Evolutionary conservation across 2,888 invertebrate species (phyloP), one percentile per base, ranked within the genome.

Genomic region (Rutpela maculata): DNA sequence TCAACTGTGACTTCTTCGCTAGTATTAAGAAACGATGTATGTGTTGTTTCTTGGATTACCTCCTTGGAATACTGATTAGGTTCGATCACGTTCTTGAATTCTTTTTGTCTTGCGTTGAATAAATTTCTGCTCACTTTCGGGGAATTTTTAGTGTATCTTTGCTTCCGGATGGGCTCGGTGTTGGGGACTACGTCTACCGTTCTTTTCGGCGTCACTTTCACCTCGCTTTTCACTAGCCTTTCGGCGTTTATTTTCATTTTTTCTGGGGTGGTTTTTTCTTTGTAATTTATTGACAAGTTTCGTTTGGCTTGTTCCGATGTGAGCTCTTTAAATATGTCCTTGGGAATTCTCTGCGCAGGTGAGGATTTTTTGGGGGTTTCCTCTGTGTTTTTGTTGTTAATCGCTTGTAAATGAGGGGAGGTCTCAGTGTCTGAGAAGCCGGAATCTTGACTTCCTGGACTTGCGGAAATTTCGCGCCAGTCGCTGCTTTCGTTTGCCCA

Each of bases 341-440:
- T 84, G 9, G 86, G 83, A n/a, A 86, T 79, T 9, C 77, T 70
- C 55, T 77, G 76, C n/a, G 79, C 63, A 12, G 79, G 55, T 11
- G 81, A 19, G 62, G 74, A 63, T 38, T 78, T 76, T 72, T 74
- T 75, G 9, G 83, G 74, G 31, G 83, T 77, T 15, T 60, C 74
- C 11, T 57, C 57, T 60, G 66, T 50, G 55, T 71, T 78, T 60
- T 80, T 91, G 63, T 91, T 84, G 82, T 91, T 90, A 85, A 71
- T 60, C 9, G 60, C 68, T 59, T 90, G 79, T 60, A 81, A 70
- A 57, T 91, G 91, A n/a, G 92, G 92, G 0, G 93, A 93, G 83
- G 92, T 92, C 84, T 95, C 95, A 0, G 95, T 94, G 85, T 95
- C 95, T 0, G 95, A 95, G 88, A 95, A 95, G 0, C 95, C 95